phyloP scores from a whole-genome alignment of 2,797 vertebrate genomes.

The Poecilia velifera region DNA sequence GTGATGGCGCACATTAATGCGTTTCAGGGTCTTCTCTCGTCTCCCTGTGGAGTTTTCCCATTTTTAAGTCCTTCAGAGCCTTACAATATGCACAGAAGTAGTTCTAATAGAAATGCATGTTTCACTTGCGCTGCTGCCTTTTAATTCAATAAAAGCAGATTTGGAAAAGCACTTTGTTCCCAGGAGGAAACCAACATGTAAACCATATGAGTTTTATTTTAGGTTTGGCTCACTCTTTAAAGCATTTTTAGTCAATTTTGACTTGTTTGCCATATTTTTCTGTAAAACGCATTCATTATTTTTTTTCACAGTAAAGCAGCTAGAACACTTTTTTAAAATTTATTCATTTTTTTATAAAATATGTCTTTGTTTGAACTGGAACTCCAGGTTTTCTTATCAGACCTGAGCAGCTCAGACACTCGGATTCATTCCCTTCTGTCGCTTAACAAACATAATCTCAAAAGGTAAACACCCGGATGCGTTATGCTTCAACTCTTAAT shows the following conservation, averaged over 20 bases:
- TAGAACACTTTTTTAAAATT: too few relatives aligned
- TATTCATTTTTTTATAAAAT: neutral
- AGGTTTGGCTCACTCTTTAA: neutral
- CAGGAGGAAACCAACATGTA: neutral
- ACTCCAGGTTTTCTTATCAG: constrained; percentile 1
- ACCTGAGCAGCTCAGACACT: neutral
- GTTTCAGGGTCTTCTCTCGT: neutral
- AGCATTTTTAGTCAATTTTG: neutral
- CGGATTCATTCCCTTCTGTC: neutral
- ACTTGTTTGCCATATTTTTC: neutral
- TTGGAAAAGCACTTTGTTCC: neutral
- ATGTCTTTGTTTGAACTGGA: neutral
- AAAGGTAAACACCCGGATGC: neutral
- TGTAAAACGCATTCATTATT: neutral
- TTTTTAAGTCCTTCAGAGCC: neutral
- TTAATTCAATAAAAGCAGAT: neutral
- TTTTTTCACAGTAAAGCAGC: neutral
- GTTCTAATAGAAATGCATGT: neutral
- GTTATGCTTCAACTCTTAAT: neutral
- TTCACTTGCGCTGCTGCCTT: neutral
- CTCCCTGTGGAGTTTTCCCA: neutral
- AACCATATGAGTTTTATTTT: neutral
- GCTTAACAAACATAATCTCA: neutral
- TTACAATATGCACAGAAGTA: constrained; percentile 1
- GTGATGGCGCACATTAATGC: neutral